phyloP scores from a whole-genome alignment of 30 jellyfish, hydroid and myxozoan genomes.

The Nemopilema nomurai region DNA sequence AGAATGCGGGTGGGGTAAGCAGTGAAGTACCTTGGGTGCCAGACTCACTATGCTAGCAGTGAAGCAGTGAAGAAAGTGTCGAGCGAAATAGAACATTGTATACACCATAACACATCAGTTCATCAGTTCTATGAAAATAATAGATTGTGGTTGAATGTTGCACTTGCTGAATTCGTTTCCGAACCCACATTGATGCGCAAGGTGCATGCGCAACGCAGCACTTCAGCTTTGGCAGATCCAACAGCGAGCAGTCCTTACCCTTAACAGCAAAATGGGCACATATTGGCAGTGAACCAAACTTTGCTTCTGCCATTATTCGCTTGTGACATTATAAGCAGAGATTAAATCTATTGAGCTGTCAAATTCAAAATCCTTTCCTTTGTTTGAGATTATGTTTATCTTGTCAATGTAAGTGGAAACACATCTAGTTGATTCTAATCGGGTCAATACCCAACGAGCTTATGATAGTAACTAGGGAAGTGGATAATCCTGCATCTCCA shows the following conservation, averaged over 20 bases:
- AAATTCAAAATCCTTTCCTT: background rate
- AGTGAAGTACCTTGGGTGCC: too few relatives aligned
- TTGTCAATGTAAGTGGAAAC: background rate
- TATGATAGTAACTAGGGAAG: background rate
- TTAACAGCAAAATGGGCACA: too few relatives aligned
- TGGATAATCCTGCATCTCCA: background rate
- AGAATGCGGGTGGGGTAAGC: too few relatives aligned
- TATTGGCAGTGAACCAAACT: too few relatives aligned
- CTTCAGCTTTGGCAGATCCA: too few relatives aligned
- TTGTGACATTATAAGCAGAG: background rate
- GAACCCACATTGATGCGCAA: background rate
- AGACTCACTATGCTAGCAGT: too few relatives aligned
- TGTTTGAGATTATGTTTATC: background rate
- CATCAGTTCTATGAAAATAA: background rate
- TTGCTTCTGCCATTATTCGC: background rate
- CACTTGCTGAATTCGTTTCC: background rate
- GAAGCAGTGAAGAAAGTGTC: too few relatives aligned
- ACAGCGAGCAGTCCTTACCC: too few relatives aligned
- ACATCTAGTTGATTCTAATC: background rate
- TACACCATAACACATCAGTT: too few relatives aligned
- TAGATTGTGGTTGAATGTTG: background rate
- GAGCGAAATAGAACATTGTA: too few relatives aligned
- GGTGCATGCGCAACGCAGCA: too few relatives aligned
- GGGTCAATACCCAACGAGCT: background rate
- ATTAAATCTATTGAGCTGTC: background rate